Evolutionary conservation across 2,113 vertebrate species (phyloP).

Genomic region (Pygoscelis adeliae): DNA sequence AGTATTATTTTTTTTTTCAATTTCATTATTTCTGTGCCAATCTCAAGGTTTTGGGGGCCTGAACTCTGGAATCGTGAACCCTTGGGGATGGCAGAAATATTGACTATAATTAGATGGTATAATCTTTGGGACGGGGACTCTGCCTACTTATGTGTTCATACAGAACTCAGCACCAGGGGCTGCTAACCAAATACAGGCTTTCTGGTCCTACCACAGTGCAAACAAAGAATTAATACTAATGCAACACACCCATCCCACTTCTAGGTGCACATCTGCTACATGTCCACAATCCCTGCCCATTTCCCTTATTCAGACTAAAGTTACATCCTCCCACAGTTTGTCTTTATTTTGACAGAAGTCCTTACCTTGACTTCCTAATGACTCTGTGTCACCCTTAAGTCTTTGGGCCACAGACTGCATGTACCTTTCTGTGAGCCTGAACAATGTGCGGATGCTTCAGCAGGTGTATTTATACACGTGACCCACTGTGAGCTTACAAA

Average conservation of each 20-base stretch:
- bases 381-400: not conserved
- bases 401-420: not conserved
- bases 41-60: constrained; percentile 27
- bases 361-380: not conserved
- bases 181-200: not conserved
- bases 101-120: constrained; percentile 33
- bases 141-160: not conserved
- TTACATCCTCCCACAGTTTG: not conserved
- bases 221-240: not conserved
- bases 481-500: not conserved
- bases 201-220: not conserved
- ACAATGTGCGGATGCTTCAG: not conserved
- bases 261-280: not conserved
- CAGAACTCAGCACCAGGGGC: not conserved
- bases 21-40: constrained; percentile 34
- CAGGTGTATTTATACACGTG: not conserved
- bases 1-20: not conserved
- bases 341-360: not conserved
- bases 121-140: not conserved
- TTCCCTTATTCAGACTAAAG: not conserved
- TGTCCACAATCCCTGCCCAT: not conserved
- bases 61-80: not conserved
- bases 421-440: not conserved
- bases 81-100: not conserved
- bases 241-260: not conserved